Evolutionary conservation across 2,113 vertebrate genomes (phyloP).

Genomic region (Pangasianodon gigas): DNA sequence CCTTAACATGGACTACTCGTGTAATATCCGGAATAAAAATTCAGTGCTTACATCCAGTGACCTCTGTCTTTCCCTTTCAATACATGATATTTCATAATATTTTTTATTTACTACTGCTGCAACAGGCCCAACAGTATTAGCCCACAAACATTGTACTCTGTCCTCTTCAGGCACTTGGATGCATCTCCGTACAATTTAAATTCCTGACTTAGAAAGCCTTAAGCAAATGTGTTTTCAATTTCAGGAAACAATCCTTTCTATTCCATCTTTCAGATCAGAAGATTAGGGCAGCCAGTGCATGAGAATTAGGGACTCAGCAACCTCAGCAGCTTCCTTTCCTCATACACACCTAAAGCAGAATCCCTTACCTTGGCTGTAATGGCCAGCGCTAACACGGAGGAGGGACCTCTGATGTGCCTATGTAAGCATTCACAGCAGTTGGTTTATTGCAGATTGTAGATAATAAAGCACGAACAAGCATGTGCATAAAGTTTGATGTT

Average conservation of each 20-base stretch:
- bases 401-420: conserved; percentile 22
- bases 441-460: conserved; percentile 36
- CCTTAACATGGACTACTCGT: background rate
- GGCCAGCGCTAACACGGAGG: conserved; percentile 15
- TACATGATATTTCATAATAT: background rate
- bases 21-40: background rate
- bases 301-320: conserved; percentile 66
- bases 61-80: background rate
- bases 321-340: conserved; percentile 61
- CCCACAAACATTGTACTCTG: background rate
- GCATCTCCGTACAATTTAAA: conserved; percentile 8
- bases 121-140: background rate
- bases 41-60: background rate
- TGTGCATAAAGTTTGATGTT: conserved; percentile 7
- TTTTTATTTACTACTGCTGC: background rate
- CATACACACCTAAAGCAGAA: conserved; percentile 32
- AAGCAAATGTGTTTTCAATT: conserved; percentile 69
- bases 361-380: conserved; percentile 29
- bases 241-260: conserved; percentile 63
- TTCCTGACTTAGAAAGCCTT: conserved; percentile 60
- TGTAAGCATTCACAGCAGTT: conserved; percentile 26
- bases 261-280: conserved; percentile 67
- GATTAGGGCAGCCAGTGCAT: conserved; percentile 68
- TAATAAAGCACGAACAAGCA: conserved; percentile 25
- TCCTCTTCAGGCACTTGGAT: background rate